Percentiles rank a stretch among this genome's conserved stretches.
Evolutionary conservation across 1,140 invertebrate genomes (phyloP).

Genomic region (Neodiprion virginianus): DNA sequence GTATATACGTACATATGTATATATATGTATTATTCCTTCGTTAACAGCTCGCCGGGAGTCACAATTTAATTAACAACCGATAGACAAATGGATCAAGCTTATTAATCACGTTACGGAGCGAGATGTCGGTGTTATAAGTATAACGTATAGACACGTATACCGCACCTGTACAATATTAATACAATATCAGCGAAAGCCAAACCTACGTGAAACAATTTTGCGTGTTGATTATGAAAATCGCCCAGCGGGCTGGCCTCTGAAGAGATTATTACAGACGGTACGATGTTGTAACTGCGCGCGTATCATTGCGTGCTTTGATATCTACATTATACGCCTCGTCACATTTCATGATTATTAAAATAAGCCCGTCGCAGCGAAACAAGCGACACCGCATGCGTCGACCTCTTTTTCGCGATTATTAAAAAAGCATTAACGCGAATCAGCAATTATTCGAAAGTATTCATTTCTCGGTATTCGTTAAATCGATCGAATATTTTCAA

Average conservation of each 20-base stretch:
- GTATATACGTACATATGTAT: no score
- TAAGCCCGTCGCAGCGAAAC: background rate
- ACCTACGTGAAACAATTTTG: background rate
- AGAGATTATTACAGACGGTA: no score
- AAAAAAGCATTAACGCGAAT: background rate
- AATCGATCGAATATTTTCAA: no score
- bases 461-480: no score
- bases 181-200: background rate
- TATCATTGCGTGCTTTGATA: background rate
- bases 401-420: background rate
- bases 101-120: background rate
- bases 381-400: background rate
- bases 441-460: no score
- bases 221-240: background rate
- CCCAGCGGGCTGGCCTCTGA: no score
- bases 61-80: conserved; percentile 1
- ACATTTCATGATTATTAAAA: background rate
- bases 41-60: background rate
- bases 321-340: background rate
- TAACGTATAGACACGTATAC: no score
- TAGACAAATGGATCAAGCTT: conserved; percentile 1
- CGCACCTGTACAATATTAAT: no score
- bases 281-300: no score
- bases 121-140: no score
- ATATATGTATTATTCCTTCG: background rate